Base-by-base conservation (phyloP, 2,797 vertebrate species). In the Acrossocheilus fasciatus region DNA sequence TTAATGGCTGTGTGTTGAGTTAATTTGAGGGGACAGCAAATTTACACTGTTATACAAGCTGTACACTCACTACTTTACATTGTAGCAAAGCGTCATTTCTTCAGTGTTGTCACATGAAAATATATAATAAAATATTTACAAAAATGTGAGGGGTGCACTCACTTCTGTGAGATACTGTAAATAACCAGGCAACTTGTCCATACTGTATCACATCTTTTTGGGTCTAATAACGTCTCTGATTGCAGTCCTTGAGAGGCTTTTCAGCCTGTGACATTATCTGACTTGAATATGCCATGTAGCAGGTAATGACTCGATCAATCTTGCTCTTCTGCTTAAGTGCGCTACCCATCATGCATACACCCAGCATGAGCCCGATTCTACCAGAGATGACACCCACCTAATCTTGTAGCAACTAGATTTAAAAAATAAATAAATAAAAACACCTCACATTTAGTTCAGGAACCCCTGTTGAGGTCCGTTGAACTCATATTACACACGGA, bases 261-360 rank as follows among this genome's bases (percentile, higher is more conserved):
- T 77, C 59, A 77, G 59, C n/a, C 45, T 4, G 45, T 54, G 45
- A 76, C 59, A 68, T 77, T 72, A 81, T 73, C 66, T 41, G 76
- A 45, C 52, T 74, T 43, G 78, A 81, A 73, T 79, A 73, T 86
- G 59, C 66, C 59, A 50, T 82, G 72, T 81, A 39, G 26, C 12
- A 68, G 45, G 54, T 82, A 76, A 82, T 74, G 72, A 52, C 79
- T 30, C 36, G 2, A 66, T 81, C 72, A 82, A 54, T 81, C 82
- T 62, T 41, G 62, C 72, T 77, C 78, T 75, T 74, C 11, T 30
- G 62, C 70, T 66, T 66, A 86, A 86, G 57, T 75, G 59, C 78
- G 64, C 78, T 73, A 30, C 74, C 50, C 17, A 39, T 79, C 20
- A 69, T 54, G 47, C 11, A 52, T 72, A 72, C 20, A 73, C 39